phyloP scores from a whole-genome alignment of 2,113 vertebrate genomes.

The Tamias sibiricus region DNA sequence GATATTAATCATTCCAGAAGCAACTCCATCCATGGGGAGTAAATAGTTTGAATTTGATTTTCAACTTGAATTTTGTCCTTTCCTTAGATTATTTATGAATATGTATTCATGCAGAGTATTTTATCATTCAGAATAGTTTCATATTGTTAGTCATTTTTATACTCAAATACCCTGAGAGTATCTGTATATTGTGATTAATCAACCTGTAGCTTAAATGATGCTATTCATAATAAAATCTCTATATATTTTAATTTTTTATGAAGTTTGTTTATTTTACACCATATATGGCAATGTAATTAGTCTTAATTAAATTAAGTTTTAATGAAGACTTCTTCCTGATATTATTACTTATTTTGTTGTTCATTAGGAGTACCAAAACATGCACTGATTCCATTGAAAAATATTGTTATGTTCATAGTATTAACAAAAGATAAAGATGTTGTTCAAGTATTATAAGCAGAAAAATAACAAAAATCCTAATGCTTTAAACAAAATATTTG shows the following conservation, averaged over 20 bases:
- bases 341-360: not conserved
- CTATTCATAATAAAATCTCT: not conserved
- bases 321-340: not conserved
- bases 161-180: not conserved
- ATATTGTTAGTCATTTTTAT: not conserved
- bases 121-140: not conserved
- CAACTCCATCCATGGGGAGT: not conserved
- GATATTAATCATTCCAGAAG: not conserved
- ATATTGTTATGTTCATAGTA: not conserved
- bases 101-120: not conserved
- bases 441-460: not conserved
- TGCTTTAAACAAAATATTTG: not conserved
- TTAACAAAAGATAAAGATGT: not conserved
- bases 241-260: not conserved
- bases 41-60: not conserved
- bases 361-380: not conserved
- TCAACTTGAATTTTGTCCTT: not conserved
- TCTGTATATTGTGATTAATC: not conserved
- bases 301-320: too few relatives aligned
- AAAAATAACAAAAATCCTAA: not conserved
- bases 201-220: not conserved
- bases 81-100: not conserved
- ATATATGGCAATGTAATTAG: not conserved
- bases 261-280: not conserved
- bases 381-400: not conserved